phyloP scores from a whole-genome alignment of 2,113 vertebrate species.

The Petrocephalus zakoni region DNA sequence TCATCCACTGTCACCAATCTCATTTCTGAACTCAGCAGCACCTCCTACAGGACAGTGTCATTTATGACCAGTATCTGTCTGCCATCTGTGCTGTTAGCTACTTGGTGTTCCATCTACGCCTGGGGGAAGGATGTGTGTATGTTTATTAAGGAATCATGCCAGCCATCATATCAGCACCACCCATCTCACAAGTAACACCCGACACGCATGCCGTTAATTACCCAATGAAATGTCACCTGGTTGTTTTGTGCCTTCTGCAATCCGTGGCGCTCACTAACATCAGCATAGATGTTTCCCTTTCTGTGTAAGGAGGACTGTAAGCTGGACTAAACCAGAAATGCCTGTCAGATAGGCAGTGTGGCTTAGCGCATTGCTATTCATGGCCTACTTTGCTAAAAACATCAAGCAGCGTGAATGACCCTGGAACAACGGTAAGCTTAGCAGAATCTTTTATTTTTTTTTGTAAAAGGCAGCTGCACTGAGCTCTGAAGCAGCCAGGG shows the following conservation, averaged over 20 bases:
- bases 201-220: neutral
- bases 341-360: neutral
- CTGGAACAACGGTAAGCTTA: neutral
- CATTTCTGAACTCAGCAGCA: neutral
- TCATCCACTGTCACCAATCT: neutral
- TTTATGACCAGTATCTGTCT: neutral
- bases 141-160: neutral
- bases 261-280: neutral
- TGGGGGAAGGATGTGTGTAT: neutral
- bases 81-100: neutral
- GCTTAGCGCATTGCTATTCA: neutral
- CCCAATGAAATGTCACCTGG: neutral
- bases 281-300: neutral
- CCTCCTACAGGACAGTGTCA: neutral
- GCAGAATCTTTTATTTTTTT: neutral
- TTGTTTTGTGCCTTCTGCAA: neutral
- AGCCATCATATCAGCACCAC: neutral
- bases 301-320: neutral
- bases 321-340: neutral
- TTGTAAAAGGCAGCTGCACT: neutral
- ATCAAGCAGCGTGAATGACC: neutral
- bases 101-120: neutral
- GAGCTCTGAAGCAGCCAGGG: neutral
- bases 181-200: neutral
- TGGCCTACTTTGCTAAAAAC: neutral